Evolutionary conservation across 2,888 invertebrate species (phyloP), one percentile per base, ranked within the genome.

Genomic region (Cosmia pyralina): DNA sequence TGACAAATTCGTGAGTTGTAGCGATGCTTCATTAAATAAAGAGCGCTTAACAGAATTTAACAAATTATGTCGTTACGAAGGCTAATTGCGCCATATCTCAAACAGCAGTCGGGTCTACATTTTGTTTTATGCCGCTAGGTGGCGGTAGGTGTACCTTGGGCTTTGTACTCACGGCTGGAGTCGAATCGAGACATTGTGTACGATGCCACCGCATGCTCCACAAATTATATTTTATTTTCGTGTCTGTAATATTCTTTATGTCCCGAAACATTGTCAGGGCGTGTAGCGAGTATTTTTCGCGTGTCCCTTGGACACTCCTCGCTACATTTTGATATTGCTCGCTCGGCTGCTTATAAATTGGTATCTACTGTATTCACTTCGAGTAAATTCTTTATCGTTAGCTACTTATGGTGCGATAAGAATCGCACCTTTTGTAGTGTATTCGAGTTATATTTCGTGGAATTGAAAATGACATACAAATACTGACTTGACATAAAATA

Each of bases 81-180:
- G 85, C 85, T 85, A 81, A 81, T 85, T 81, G 81, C 71, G 77
- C 52, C 68, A 85, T 81, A 81, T 85, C 65, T 81, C 81, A 81
- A 71, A 85, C 67, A 75, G 57, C 68, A 76, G 82, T 67, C 62
- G 57, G 22, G 66, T 53, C 44, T 66, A 50, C n/a, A 67, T 77
- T 69, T 72, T 57, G 69, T 71, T 77, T 81, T 66, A 62, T 50
- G 28, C 52, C 82, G 63, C 72, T 72, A 81, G 83, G 69, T 86
- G 82, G 86, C 86, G 81, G 58, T 86, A 81, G 58, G 59, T 76
- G 76, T 66, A 48, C 57, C 53, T 55, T 44, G 11, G 53, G 55
- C 46, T n/a, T 70, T 38, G 68, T 67, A 57, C 44, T 70, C 65
- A 76, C 46, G 28, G 52, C 22, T 55, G 55, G 19, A 53, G 72